Evolutionary conservation across 2,113 vertebrate genomes (phyloP), one percentile per base, ranked within the genome.

Genomic region (Lophochroa leadbeateri): DNA sequence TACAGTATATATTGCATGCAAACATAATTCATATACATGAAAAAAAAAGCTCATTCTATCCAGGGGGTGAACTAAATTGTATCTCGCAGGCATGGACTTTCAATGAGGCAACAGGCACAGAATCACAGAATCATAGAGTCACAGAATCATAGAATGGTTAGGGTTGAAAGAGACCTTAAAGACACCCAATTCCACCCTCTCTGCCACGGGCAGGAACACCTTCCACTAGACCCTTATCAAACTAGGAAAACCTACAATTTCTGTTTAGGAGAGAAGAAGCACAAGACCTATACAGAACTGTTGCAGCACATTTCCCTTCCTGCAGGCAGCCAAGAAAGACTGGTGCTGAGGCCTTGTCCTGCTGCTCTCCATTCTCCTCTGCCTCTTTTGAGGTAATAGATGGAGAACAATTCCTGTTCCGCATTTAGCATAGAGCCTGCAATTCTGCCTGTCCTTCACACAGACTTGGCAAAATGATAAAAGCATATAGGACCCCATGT

Each of bases 371-470:
- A 39, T 85, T 82, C 28, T 90, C 41, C 52, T 82, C 78, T 91
- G 24, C 18, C 33, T 41, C 23, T 90, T 94, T 91, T 74, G 61
- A 89, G 61, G 61, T 39, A 68, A 68, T 64, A 74, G 7, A 55
- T 58, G 23, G 77, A 85, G 57, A 90, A 64, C 57, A 87, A 94
- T 91, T 95, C 81, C 55, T 79, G 27, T 88, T 87, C 76, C 35
- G 64, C 65, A 47, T 91, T 71, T 94, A 84, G 70, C 21, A n/a
- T 63, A 82, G 75, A 85, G 65, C 6, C 85, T 90, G 69, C 29
- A 94, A 72, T 95, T 90, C 87, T 82, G 52, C 57, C 57, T 71
- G 33, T 85, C 70, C 57, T 90, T 93, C 78, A 94, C 43, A 35
- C 8, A 55, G 47, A 72, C 33, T 76, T 82, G 29, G 55, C 61